Conservation (phyloP, 1,140 invertebrate species). For the Drosophila leontia region DNA sequence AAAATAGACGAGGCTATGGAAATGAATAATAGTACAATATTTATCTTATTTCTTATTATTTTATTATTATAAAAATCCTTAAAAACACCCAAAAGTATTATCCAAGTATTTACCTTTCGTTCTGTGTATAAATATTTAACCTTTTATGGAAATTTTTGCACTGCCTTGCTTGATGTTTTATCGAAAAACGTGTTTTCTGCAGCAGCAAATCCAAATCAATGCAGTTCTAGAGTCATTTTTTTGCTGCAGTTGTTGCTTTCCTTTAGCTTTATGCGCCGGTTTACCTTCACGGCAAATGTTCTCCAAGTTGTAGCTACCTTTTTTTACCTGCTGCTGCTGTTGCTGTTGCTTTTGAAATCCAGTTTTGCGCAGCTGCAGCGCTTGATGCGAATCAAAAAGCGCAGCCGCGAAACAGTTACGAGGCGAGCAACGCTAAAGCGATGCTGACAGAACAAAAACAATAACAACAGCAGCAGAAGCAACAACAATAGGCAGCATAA, state of each 20-base stretch:
- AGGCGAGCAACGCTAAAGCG: slow-evolving; percentile 43
- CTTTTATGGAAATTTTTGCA: slow-evolving; percentile 51
- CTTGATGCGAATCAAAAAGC: slow-evolving; percentile 44
- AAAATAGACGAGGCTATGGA: neutral
- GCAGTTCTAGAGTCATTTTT: slow-evolving; percentile 54
- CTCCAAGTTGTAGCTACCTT: slow-evolving; percentile 26
- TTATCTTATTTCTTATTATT: too few species aligned
- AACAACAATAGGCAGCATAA: slow-evolving; percentile 40
- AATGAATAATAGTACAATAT: neutral
- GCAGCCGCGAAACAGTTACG: slow-evolving; percentile 62
- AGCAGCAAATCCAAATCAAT: slow-evolving; percentile 64
- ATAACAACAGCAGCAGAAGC: slow-evolving; percentile 11
- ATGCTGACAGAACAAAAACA: slow-evolving; percentile 34
- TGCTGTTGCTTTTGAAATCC: slow-evolving; percentile 71
- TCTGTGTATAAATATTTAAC: slow-evolving; percentile 50
- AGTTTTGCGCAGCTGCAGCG: slow-evolving; percentile 79
- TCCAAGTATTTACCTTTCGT: neutral
- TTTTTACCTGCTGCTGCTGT: slow-evolving; percentile 31
- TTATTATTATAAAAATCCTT: too few species aligned
- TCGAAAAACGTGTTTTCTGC: slow-evolving; percentile 70
- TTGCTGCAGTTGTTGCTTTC: slow-evolving; percentile 16
- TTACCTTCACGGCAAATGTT: slow-evolving; percentile 71
- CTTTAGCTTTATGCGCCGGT: slow-evolving; percentile 70
- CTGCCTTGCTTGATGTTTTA: slow-evolving; percentile 16
- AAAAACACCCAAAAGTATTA: neutral